Evolutionary conservation across 2,888 invertebrate species (phyloP).

Genomic region (Sclerodermus sp.): DNA sequence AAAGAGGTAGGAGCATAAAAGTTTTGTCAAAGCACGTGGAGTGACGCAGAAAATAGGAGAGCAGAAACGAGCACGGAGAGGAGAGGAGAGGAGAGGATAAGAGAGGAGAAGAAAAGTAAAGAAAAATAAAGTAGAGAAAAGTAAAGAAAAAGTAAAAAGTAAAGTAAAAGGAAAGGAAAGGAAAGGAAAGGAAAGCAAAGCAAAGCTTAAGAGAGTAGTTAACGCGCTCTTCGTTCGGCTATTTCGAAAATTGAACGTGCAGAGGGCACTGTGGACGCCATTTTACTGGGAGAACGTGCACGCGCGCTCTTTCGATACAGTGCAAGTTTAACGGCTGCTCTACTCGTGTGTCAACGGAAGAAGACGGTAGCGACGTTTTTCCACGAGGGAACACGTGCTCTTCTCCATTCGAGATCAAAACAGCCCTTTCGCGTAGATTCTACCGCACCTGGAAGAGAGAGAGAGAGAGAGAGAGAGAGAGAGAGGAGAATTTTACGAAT

Average conservation of each 20-base stretch:
- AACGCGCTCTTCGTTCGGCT: too few species aligned
- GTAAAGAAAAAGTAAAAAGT: background rate
- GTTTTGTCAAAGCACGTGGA: background rate
- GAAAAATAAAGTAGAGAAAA: background rate
- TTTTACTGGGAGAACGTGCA: too few species aligned
- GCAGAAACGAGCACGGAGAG: background rate
- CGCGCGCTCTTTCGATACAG: constrained; percentile 1
- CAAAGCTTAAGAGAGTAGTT: too few species aligned
- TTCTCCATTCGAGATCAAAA: too few species aligned
- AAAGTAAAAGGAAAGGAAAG: background rate
- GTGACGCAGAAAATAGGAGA: background rate
- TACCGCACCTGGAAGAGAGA: too few species aligned
- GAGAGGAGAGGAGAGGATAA: background rate
- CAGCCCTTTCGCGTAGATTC: too few species aligned
- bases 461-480: too few species aligned
- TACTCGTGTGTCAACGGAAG: background rate
- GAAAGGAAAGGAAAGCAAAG: background rate
- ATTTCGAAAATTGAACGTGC: too few species aligned
- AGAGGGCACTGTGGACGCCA: too few species aligned
- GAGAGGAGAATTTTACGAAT: too few species aligned
- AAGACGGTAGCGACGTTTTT: too few species aligned
- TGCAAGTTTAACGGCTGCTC: background rate
- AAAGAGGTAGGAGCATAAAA: background rate
- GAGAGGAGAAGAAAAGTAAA: constrained; percentile 3
- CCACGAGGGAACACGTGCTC: too few species aligned